phyloP scores from a whole-genome alignment of 2,113 vertebrate genomes.

The Podarcis cretensis region DNA sequence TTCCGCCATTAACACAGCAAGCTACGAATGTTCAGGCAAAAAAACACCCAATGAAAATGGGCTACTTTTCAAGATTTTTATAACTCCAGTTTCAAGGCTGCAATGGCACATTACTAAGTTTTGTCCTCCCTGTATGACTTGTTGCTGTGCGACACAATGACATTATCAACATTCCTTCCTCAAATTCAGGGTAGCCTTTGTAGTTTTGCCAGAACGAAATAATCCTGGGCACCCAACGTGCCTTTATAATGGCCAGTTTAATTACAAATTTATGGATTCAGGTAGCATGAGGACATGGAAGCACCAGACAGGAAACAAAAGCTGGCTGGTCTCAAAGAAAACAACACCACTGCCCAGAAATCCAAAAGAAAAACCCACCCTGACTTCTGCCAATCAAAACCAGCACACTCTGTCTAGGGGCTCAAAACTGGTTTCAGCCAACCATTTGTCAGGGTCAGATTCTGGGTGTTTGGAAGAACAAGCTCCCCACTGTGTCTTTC shows the following conservation, averaged over 20 bases:
- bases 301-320: background rate
- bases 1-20: slow-evolving; percentile 30
- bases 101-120: background rate
- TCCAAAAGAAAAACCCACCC: background rate
- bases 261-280: background rate
- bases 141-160: background rate
- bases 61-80: slow-evolving; percentile 34
- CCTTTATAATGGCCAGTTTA: slow-evolving; percentile 1
- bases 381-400: too few species aligned
- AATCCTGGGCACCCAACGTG: background rate
- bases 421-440: background rate
- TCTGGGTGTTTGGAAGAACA: background rate
- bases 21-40: background rate
- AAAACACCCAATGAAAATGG: slow-evolving; percentile 14
- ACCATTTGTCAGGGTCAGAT: background rate
- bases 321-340: background rate
- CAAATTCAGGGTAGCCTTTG: background rate
- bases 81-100: slow-evolving; percentile 15
- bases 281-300: background rate
- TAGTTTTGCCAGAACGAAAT: background rate
- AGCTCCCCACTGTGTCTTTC: background rate
- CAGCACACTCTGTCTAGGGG: background rate
- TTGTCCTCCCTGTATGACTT: slow-evolving; percentile 33
- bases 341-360: background rate
- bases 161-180: background rate